A percentile compares a stretch with the other conserved stretches of the same genome.
phyloP scores from a whole-genome alignment of 2,797 vertebrate species.

The Sebastes iracundus region DNA sequence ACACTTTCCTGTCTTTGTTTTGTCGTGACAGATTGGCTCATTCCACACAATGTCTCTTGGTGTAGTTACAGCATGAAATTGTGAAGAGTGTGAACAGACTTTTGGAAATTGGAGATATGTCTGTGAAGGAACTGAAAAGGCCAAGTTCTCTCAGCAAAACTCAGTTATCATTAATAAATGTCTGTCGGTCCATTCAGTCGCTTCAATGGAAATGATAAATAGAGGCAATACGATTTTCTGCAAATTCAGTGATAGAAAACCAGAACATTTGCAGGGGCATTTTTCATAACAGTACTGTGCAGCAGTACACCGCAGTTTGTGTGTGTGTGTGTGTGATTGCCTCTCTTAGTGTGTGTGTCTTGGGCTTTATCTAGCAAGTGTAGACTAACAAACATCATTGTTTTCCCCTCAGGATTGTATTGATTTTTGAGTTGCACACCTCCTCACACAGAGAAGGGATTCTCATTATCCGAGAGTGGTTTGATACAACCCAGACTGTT shows the following conservation, averaged over 20 bases:
- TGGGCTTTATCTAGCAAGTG: background rate
- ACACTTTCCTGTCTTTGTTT: slow-evolving; percentile 9
- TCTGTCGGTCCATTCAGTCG: background rate
- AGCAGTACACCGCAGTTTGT: background rate
- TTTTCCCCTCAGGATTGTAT: slow-evolving; percentile 24
- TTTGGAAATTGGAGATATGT: slow-evolving; percentile 18
- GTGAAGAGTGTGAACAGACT: slow-evolving; percentile 5
- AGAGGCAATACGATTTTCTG: slow-evolving; percentile 12
- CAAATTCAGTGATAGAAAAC: slow-evolving; percentile 9
- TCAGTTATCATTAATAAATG: slow-evolving; percentile 16
- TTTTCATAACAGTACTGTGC: background rate
- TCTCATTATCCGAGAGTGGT: background rate
- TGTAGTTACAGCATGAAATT: background rate
- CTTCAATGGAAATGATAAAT: slow-evolving; percentile 21
- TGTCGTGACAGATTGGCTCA: slow-evolving; percentile 6
- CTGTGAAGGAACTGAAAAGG: background rate
- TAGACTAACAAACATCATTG: slow-evolving; percentile 5
- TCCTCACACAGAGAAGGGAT: background rate
- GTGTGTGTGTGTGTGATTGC: background rate
- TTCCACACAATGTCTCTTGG: background rate
- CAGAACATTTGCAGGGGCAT: background rate
- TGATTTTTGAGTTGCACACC: slow-evolving; percentile 19
- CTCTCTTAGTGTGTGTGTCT: background rate
- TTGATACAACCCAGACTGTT: background rate
- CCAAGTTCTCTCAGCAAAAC: background rate